Percentiles rank a stretch among this genome's conserved stretches.
These are phyloP conservation scores for Neotragus pygmaeus DNA, from an alignment of 2,113 vertebrate species.

Conservation along the genomic window DNA sequence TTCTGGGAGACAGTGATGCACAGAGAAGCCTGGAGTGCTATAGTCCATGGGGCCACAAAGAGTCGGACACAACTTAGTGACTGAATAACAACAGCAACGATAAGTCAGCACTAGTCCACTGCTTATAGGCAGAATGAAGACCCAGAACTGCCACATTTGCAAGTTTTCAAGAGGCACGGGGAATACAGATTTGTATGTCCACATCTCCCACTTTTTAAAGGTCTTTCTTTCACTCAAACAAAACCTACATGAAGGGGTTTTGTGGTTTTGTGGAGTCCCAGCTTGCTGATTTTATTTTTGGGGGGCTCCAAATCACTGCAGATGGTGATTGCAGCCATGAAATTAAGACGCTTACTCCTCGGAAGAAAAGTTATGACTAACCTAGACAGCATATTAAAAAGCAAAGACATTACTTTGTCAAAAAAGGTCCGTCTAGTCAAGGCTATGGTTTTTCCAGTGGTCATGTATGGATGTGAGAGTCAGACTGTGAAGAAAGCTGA, in stretches of 20 bases:
- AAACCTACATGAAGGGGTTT: not conserved
- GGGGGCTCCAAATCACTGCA: not conserved
- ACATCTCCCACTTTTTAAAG: not conserved
- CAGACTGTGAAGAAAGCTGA: not conserved
- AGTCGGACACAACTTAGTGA: not conserved
- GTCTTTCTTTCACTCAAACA: not conserved
- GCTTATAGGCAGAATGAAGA: not conserved
- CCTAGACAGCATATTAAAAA: not conserved
- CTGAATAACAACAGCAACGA: not conserved
- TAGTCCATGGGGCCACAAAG: not conserved
- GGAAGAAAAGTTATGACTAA: not conserved
- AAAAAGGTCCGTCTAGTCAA: not conserved
- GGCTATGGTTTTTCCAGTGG: not conserved
- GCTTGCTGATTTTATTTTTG: not conserved
- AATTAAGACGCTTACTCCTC: not conserved
- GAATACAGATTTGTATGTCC: not conserved
- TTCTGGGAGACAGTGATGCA: not conserved
- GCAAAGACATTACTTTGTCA: not conserved
- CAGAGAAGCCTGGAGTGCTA: not conserved
- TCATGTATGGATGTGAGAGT: not conserved
- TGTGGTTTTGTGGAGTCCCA: not conserved
- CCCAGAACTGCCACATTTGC: not conserved
- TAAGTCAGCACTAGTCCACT: not conserved
- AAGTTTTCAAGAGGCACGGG: not conserved
- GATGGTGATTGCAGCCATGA: not conserved